Evolutionary conservation across 2,888 invertebrate species (phyloP), one percentile per base, ranked within the genome.

Genomic region (Blera fallax): DNA sequence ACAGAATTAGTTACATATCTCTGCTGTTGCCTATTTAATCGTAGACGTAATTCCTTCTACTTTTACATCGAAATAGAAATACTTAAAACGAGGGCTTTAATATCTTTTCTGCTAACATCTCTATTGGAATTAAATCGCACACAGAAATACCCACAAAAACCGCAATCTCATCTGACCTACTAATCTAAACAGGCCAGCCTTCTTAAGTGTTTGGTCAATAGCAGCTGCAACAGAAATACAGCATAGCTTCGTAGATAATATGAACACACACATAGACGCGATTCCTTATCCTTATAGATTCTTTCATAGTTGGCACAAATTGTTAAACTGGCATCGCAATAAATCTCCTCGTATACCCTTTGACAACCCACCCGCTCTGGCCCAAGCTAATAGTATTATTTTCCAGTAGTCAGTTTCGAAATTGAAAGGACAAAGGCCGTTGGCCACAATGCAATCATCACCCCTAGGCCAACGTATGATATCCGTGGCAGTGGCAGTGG

Each of bases 401-500:
- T 85, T 85, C 76, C 52, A 81, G 70, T 60, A 85, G 60, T 54
- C 40, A 56, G 72, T 67, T 81, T 77, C 62, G 85, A 81, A 85
- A 85, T 85, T 76, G 85, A 85, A 85, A 85, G 76, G 85, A 72
- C 81, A 77, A 74, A 74, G 84, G 62, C 70, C 79, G 24, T 45
- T 73, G 85, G 76, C 81, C 85, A 85, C 81, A 81, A 67, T 73
- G 74, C 85, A 70, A 85, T 85, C 76, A 85, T 85, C 85, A 67
- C 77, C 81, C 81, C 76, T 45, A 62, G 76, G 72, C 81, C 67
- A 81, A 67, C 67, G 43, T 54, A 85, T 85, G 67, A 81, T 80
- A 77, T 77, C 77, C 74, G 50, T 60, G 69, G 74, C 72, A 50
- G 37, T 74, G 69, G 48, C 48, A 65, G 40, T 48, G 58, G 45